Evolutionary conservation across 2,797 vertebrate genomes (phyloP).

Genomic region (Myotis planiceps): DNA sequence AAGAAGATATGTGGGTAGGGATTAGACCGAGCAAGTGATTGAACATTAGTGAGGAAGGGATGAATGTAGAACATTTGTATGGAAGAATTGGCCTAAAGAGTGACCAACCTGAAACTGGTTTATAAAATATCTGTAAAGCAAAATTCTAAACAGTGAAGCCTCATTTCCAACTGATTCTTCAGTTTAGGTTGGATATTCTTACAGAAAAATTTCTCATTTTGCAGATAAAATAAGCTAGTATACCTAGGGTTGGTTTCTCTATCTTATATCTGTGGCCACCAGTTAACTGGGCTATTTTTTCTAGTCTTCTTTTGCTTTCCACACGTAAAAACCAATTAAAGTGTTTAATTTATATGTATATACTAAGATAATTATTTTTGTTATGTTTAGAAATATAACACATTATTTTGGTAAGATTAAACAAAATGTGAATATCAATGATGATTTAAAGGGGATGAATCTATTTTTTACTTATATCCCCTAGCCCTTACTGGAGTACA

Average conservation of each 20-base stretch:
- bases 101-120: not conserved
- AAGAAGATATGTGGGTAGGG: not conserved
- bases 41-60: slow-evolving; percentile 6
- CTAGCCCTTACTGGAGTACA: not conserved
- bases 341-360: not conserved
- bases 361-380: slow-evolving; percentile 34
- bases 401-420: slow-evolving; percentile 23
- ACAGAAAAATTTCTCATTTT: slow-evolving; percentile 1
- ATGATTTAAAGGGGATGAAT: not conserved
- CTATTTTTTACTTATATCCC: not conserved
- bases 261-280: not conserved
- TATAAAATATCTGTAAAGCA: not conserved
- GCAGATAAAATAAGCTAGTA: not conserved
- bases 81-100: not conserved
- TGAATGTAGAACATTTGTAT: not conserved
- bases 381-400: slow-evolving; percentile 24
- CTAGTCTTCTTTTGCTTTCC: not conserved
- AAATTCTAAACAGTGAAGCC: not conserved
- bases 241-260: not conserved
- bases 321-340: slow-evolving; percentile 42
- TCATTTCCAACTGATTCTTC: not conserved
- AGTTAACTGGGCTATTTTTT: not conserved
- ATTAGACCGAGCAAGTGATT: not conserved
- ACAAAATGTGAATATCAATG: slow-evolving; percentile 13
- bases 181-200: not conserved